Evolutionary conservation across 2,113 vertebrate species (phyloP).

Genomic region (Odobenus rosmarus): DNA sequence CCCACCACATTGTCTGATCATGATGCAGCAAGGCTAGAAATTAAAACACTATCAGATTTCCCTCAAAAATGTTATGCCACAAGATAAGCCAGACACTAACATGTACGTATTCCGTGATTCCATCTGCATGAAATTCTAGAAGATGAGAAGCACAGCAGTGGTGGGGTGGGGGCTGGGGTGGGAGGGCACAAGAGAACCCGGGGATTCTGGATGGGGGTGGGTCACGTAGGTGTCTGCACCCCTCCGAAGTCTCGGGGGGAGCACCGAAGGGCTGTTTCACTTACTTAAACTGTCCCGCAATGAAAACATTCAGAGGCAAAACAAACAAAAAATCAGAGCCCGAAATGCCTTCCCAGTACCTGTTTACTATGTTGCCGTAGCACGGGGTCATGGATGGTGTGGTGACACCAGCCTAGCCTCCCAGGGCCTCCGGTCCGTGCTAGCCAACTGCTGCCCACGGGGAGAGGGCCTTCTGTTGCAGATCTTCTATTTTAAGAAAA

Average conservation of each 20-base stretch:
- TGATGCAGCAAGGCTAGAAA: not conserved
- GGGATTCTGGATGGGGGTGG: not conserved
- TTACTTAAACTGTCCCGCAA: rapidly evolving
- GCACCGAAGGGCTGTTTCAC: not conserved
- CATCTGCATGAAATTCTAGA: rapidly evolving
- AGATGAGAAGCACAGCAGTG: not conserved
- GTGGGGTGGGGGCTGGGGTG: rapidly evolving
- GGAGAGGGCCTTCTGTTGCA: not conserved
- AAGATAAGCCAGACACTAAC: not conserved
- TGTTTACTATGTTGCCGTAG: rapidly evolving
- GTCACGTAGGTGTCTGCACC: not conserved
- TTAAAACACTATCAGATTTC: rapidly evolving
- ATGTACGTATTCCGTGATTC: rapidly evolving
- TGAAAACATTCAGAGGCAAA: not conserved
- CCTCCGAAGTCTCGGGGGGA: rapidly evolving
- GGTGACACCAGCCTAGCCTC: not conserved
- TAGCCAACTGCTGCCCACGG: rapidly evolving
- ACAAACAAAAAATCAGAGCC: not conserved
- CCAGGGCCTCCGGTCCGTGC: rapidly evolving
- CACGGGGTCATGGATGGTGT: not conserved
- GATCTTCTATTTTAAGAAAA: not conserved
- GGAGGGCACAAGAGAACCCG: rapidly evolving
- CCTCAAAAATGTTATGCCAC: not conserved
- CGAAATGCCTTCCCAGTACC: not conserved
- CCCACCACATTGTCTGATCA: not conserved